A percentile compares a stretch with the other conserved stretches of the same genome.
Evolutionary conservation across 2,888 invertebrate species (phyloP).

Genomic region (Hyposoter didymator): DNA sequence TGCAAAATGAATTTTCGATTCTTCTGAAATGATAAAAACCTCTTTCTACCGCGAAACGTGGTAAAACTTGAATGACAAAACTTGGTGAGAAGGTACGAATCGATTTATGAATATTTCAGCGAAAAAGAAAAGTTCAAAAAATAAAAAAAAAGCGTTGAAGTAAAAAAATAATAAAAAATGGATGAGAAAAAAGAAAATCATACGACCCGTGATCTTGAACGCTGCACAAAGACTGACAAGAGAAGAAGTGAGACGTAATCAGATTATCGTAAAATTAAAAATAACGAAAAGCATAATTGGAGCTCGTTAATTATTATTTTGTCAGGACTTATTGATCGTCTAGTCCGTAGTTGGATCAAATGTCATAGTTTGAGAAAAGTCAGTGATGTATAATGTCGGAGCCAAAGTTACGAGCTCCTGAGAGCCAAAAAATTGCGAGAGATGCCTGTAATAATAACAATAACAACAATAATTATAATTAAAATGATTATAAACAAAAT

Average conservation of each 20-base stretch:
- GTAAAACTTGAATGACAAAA: conserved; percentile 14
- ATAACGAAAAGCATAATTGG: conserved; percentile 55
- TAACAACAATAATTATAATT: conserved; percentile 30
- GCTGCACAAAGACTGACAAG: conserved; percentile 79
- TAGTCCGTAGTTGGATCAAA: conserved; percentile 57
- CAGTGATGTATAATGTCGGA: conserved; percentile 75
- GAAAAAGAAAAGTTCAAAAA: conserved; percentile 24
- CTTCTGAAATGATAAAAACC: neutral
- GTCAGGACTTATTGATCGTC: conserved; percentile 53
- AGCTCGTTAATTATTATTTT: conserved; percentile 48
- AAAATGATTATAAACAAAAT: conserved; percentile 38
- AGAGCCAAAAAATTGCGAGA: conserved; percentile 69
- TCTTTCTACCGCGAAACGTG: conserved; percentile 17
- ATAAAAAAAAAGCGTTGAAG: conserved; percentile 17
- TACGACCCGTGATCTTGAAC: conserved; percentile 60
- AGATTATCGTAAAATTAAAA: conserved; percentile 64
- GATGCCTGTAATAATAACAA: conserved; percentile 73
- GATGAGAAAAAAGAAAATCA: conserved; percentile 23
- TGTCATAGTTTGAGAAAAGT: conserved; percentile 64
- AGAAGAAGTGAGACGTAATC: conserved; percentile 76
- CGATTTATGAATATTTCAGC: conserved; percentile 57
- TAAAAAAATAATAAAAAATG: conserved; percentile 27
- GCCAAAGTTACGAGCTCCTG: conserved; percentile 70
- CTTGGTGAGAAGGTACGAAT: neutral
- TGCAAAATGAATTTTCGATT: neutral